phyloP scores from a whole-genome alignment of 2,113 vertebrate species.

The Entelurus aequoreus region DNA sequence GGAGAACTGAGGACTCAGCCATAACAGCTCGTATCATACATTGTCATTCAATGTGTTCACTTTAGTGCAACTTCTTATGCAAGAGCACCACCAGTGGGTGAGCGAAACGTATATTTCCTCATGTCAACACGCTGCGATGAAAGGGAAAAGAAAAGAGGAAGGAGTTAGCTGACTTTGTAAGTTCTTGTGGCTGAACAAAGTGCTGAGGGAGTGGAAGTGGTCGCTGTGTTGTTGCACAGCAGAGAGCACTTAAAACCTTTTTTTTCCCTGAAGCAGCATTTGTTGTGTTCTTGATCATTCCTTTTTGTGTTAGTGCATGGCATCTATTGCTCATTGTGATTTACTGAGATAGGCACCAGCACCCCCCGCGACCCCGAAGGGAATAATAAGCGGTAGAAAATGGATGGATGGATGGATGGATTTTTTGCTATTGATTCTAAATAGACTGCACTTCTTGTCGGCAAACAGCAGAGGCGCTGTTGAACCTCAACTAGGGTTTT shows the following conservation, averaged over 20 bases:
- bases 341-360: no score
- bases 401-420: no score
- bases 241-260: conserved; percentile 37
- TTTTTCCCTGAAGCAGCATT: conserved; percentile 30
- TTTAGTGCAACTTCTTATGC: not conserved
- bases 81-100: not conserved
- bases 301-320: not conserved
- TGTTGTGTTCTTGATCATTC: not conserved
- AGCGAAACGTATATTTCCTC: not conserved
- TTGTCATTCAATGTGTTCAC: not conserved
- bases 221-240: conserved; percentile 35
- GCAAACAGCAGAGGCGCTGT: no score
- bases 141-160: conserved; percentile 44
- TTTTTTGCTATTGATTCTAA: no score
- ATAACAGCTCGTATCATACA: not conserved
- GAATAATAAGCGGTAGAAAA: no score
- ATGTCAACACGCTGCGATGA: not conserved
- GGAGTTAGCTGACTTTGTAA: conserved; percentile 28
- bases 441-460: no score
- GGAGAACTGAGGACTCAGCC: not conserved
- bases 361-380: no score
- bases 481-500: no score
- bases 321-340: not conserved
- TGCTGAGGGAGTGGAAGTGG: conserved; percentile 58
- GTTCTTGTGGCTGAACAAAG: conserved; percentile 21